Evolutionary conservation across 2,888 invertebrate genomes (phyloP).

Genomic region (Drosophila hamatofila): DNA sequence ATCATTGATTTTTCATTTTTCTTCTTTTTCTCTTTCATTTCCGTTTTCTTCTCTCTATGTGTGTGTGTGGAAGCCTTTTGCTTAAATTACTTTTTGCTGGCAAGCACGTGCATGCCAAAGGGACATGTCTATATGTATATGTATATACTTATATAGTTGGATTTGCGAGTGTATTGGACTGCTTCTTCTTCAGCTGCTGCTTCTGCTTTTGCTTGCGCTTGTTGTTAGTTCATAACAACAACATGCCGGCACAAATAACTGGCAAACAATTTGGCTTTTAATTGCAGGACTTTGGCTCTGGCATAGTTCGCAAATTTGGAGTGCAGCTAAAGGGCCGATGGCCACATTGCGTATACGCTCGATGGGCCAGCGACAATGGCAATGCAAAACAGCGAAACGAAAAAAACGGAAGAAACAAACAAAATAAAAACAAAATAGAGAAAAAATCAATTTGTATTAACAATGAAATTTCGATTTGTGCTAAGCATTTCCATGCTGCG

Average conservation of each 20-base stretch:
- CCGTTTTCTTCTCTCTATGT: conserved; percentile 26
- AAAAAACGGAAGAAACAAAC: conserved; percentile 5
- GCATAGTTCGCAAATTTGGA: background rate
- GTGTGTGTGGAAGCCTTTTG: conserved; percentile 25
- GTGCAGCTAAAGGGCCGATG: conserved; percentile 5
- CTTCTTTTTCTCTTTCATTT: conserved; percentile 39
- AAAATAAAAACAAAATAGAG: conserved; percentile 7
- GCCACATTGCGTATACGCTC: conserved; percentile 56
- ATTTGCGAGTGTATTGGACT: conserved; percentile 7
- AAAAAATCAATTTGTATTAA: conserved; percentile 77
- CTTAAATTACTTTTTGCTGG: conserved; percentile 51
- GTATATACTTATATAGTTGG: conserved; percentile 3
- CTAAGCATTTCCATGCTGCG: conserved; percentile 7
- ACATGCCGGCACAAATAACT: conserved; percentile 31
- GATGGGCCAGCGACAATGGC: conserved; percentile 7
- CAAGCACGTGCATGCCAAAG: conserved; percentile 69
- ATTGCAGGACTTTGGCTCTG: conserved; percentile 59
- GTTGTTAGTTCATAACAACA: conserved; percentile 24
- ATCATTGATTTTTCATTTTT: conserved; percentile 77
- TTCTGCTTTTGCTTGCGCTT: conserved; percentile 5
- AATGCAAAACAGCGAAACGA: no score
- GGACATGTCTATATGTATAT: conserved; percentile 13
- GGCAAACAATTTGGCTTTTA: conserved; percentile 74
- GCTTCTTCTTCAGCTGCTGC: background rate
- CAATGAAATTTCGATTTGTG: conserved; percentile 71